phyloP scores from a whole-genome alignment of 2,113 vertebrate species.

The Lucifuga dentata region DNA sequence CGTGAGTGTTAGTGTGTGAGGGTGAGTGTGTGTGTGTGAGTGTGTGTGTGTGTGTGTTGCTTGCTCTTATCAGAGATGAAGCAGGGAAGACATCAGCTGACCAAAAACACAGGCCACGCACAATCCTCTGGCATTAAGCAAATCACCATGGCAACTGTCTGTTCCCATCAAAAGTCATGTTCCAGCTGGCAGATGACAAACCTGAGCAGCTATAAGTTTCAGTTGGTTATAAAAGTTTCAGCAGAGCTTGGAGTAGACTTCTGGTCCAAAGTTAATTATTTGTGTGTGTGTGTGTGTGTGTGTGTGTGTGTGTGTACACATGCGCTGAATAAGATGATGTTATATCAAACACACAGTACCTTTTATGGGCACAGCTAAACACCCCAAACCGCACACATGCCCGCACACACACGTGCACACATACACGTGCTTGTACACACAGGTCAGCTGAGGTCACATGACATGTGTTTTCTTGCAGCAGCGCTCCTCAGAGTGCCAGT shows the following conservation, averaged over 20 bases:
- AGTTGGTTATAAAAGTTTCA: conserved; percentile 9
- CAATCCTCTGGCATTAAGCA: conserved; percentile 51
- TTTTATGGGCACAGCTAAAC: conserved; percentile 58
- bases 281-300: conserved; percentile 2
- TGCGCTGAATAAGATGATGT: conserved; percentile 4
- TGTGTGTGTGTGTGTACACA: conserved; percentile 8
- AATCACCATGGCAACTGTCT: conserved; percentile 27
- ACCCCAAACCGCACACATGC: conserved; percentile 23
- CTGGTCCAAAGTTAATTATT: background rate
- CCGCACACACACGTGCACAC: conserved; percentile 16
- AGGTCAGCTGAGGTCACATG: conserved; percentile 62
- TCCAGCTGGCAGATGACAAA: conserved; percentile 8
- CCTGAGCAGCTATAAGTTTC: background rate
- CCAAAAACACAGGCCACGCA: conserved; percentile 57
- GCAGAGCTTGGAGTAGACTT: background rate
- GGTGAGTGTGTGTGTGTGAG: background rate
- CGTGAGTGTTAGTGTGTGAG: too few species aligned
- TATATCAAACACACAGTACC: conserved; percentile 26
- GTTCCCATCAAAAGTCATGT: conserved; percentile 16
- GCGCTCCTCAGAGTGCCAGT: conserved; percentile 56
- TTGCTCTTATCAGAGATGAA: conserved; percentile 5
- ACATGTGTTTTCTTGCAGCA: conserved; percentile 51
- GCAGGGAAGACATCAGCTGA: conserved; percentile 55
- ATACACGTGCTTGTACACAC: conserved; percentile 7
- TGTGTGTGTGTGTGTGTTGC: background rate